Evolutionary conservation across 2,888 invertebrate genomes (phyloP), one percentile per base, ranked within the genome.

Genomic region (Plagodis pulveraria): DNA sequence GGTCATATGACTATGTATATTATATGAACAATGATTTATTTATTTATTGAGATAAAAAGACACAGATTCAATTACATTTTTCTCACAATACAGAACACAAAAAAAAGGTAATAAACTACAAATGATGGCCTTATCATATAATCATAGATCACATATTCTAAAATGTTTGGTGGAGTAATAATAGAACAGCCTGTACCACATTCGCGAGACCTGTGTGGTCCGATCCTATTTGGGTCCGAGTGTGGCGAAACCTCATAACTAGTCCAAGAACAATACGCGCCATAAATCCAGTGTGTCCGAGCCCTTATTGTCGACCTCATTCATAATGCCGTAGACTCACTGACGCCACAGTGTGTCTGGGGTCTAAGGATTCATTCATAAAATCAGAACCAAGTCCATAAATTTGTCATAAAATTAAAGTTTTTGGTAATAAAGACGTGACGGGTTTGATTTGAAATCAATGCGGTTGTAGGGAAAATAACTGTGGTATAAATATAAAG

Each of bases 141-240:
- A n/a, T n/a, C n/a, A n/a, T n/a, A n/a, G n/a, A n/a, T n/a, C n/a
- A n/a, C n/a, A n/a, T n/a, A n/a, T n/a, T n/a, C n/a, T n/a, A n/a
- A n/a, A n/a, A n/a, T n/a, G n/a, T n/a, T n/a, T n/a, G n/a, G n/a
- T n/a, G n/a, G n/a, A 38, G 9, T 8, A 4, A 38, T 38, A 8
- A 8, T 38, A 9, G 5, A 50, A 22, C 70, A 60, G 0, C 57
- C 62, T 65, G 56, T 68, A 64, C 32, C 9, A 38, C 47, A 69
- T 79, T 80, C 76, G 83, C 80, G 78, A 76, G 65, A 64, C 65
- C 72, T 85, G 91, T 90, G 91, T 91, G 91, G 91, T 91, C 90
- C 12, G 7, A 12, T 40, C 12, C 69, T 53, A 47, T 47, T 42
- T 41, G 12, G 34, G 49, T 74, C 75, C 72, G 65, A 74, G 71